Evolutionary conservation across 2,888 invertebrate genomes (phyloP).

Genomic region (Pheosia tremula): DNA sequence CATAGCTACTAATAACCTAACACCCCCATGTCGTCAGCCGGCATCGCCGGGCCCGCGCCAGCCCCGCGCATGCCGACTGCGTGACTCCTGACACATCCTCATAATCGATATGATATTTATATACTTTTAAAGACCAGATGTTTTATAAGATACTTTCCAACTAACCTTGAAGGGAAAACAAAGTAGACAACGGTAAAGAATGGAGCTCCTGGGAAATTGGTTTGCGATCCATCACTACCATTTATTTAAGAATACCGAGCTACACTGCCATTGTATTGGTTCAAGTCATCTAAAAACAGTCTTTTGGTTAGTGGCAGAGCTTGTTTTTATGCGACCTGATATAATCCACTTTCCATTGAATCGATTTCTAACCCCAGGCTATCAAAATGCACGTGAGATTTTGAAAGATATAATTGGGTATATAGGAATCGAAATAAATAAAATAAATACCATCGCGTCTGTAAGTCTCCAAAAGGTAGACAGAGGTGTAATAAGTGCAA

Average conservation of each 20-base stretch:
- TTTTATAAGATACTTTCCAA: background rate
- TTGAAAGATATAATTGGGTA: no score
- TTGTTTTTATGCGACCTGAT: no score
- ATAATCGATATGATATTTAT: slow-evolving; percentile 19
- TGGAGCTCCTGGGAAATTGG: slow-evolving; percentile 5
- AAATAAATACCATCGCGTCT: no score
- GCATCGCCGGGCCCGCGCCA: slow-evolving; percentile 20
- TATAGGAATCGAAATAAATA: no score
- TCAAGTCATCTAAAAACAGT: background rate
- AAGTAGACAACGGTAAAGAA: background rate
- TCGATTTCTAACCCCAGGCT: no score
- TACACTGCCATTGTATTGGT: background rate
- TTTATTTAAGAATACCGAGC: background rate
- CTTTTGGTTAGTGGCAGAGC: no score
- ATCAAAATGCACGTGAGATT: no score
- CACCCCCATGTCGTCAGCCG: background rate
- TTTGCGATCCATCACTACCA: background rate
- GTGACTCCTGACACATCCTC: slow-evolving; percentile 19
- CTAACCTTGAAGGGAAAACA: background rate
- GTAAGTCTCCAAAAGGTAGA: no score
- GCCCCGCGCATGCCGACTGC: slow-evolving; percentile 23
- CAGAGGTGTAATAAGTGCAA: no score
- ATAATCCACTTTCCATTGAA: no score
- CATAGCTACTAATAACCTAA: background rate
- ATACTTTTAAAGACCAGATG: background rate